phyloP scores from a whole-genome alignment of 2,888 invertebrate species.

The Himalopsyche japonica region DNA sequence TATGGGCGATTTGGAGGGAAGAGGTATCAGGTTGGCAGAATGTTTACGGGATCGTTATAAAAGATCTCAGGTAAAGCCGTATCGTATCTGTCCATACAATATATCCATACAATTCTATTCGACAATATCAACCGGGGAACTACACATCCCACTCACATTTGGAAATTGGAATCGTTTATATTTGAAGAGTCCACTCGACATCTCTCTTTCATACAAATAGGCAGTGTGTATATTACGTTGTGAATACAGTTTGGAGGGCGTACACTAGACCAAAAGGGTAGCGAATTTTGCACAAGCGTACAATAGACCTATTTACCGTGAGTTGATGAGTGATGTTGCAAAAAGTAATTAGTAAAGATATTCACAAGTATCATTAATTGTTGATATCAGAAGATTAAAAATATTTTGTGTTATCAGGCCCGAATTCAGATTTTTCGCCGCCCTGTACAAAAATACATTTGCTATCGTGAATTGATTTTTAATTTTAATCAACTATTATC shows the following conservation, averaged over 20 bases:
- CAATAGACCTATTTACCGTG: background rate
- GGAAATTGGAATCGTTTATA: conserved; percentile 42
- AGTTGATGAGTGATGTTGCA: background rate
- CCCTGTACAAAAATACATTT: too few species aligned
- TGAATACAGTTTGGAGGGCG: conserved; percentile 32
- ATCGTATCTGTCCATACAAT: conserved; percentile 24
- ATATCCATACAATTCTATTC: conserved; percentile 37
- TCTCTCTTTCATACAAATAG: conserved; percentile 27
- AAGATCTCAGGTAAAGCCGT: conserved; percentile 14
- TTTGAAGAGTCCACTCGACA: conserved; percentile 36
- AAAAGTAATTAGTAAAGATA: background rate
- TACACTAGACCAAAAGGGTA: conserved; percentile 9
- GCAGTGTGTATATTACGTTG: conserved; percentile 23
- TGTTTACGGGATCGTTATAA: conserved; percentile 12
- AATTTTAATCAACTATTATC: too few species aligned
- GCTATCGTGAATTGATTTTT: too few species aligned
- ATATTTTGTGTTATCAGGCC: too few species aligned
- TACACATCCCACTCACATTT: conserved; percentile 37
- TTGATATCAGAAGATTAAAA: too few species aligned
- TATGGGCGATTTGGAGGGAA: background rate
- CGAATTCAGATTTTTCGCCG: too few species aligned
- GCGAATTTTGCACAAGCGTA: background rate
- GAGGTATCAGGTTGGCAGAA: conserved; percentile 23
- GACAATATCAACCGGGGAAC: conserved; percentile 36
- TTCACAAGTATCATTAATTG: too few species aligned